phyloP scores from a whole-genome alignment of 2,888 invertebrate species.

The Resseliella maxima region DNA sequence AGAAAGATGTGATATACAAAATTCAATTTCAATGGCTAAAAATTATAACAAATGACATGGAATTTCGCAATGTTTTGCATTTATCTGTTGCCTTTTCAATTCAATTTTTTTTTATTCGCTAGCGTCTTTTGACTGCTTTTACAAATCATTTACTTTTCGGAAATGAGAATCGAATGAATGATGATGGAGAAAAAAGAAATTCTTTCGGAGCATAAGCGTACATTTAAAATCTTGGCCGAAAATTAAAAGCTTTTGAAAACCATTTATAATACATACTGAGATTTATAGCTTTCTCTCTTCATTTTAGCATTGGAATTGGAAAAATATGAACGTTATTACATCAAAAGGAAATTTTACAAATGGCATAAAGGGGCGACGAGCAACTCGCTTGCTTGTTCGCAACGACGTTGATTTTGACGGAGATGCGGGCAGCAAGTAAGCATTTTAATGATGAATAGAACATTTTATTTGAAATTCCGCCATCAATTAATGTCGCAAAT shows the following conservation, averaged over 20 bases:
- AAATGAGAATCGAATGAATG: slow-evolving; percentile 13
- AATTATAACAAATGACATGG: not conserved
- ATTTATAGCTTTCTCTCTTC: not conserved
- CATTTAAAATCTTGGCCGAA: not conserved
- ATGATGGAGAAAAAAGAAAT: not conserved
- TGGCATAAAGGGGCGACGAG: not conserved
- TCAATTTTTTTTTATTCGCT: not conserved
- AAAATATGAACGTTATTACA: not conserved
- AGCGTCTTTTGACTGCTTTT: too few relatives aligned
- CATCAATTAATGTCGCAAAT: slow-evolving; percentile 37
- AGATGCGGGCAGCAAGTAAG: not conserved
- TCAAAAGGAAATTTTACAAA: not conserved
- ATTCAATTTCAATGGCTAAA: not conserved
- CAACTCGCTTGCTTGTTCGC: too few relatives aligned
- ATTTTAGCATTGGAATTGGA: not conserved
- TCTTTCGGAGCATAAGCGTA: too few relatives aligned
- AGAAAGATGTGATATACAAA: not conserved
- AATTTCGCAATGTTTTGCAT: not conserved
- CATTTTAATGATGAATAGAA: slow-evolving; percentile 48
- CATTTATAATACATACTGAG: not conserved
- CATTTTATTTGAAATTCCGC: slow-evolving; percentile 33
- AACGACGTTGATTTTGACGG: not conserved
- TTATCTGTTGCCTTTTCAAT: not conserved
- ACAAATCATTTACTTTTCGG: slow-evolving; percentile 11
- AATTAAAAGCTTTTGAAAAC: slow-evolving; percentile 7